phyloP scores from a whole-genome alignment of 2,113 vertebrate species.

The Zosterops japonicus region DNA sequence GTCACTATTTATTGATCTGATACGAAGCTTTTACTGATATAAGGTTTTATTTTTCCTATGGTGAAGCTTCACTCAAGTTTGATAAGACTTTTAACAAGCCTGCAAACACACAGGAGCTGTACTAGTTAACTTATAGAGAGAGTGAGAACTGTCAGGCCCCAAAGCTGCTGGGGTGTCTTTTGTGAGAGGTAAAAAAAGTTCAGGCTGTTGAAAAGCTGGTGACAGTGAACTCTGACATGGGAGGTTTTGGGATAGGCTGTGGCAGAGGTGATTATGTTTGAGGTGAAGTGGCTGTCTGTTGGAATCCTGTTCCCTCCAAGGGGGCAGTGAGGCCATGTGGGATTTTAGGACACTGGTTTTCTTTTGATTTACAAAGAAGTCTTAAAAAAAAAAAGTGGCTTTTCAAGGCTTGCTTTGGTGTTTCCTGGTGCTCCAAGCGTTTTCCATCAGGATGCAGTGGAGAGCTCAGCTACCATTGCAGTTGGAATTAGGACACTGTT shows the following conservation, averaged over 20 bases:
- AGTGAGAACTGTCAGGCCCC: neutral
- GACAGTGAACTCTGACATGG: neutral
- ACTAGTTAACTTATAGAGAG: neutral
- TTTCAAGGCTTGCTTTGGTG: neutral
- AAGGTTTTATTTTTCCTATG: neutral
- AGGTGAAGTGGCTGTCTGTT: neutral
- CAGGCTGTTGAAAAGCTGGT: neutral
- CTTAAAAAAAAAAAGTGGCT: neutral
- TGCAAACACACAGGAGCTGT: neutral
- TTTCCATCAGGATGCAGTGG: neutral
- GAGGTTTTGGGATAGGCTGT: neutral
- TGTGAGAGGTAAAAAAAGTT: neutral
- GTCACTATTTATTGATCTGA: neutral
- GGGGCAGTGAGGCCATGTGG: too few species aligned
- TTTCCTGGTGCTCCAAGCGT: neutral
- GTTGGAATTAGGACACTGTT: rapidly evolving
- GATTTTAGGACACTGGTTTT: neutral
- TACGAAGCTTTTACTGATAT: neutral
- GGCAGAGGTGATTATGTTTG: neutral
- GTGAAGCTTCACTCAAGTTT: neutral
- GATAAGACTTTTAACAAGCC: neutral
- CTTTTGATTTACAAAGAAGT: neutral
- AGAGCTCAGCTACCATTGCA: neutral
- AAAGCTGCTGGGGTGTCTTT: neutral
- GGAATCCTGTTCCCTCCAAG: neutral